These are phyloP conservation scores for Baryphthengus martii DNA, from an alignment of 2,113 vertebrate genomes.

Conservation along the genomic window DNA sequence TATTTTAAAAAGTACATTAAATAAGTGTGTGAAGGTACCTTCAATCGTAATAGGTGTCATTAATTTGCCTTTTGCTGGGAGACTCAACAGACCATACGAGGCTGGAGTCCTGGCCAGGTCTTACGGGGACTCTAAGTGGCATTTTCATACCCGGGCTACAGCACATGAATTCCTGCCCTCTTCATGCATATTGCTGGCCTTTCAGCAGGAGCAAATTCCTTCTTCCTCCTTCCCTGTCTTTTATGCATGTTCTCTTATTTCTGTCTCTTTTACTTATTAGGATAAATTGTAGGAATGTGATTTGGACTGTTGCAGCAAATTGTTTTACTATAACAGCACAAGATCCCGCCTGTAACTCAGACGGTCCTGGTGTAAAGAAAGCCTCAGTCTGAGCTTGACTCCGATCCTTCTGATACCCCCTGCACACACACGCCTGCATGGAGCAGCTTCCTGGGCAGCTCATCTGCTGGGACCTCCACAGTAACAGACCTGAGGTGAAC, in stretches of 20 bases:
- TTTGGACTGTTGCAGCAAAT: neutral
- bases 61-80: neutral
- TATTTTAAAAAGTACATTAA: neutral
- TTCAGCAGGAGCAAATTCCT: neutral
- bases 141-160: neutral
- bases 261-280: neutral
- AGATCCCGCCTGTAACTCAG: neutral
- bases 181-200: neutral
- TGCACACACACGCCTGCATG: fast-evolving
- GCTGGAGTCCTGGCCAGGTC: neutral
- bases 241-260: neutral
- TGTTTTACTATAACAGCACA: neutral
- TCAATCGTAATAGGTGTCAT: neutral
- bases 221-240: neutral
- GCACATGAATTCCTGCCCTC: neutral
- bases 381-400: neutral
- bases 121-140: neutral
- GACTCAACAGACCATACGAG: neutral
- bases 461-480: neutral
- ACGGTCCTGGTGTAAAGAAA: neutral
- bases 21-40: neutral
- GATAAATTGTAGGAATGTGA: neutral
- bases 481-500: fast-evolving
- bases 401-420: neutral
- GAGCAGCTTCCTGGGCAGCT: fast-evolving